These are phyloP conservation scores for Brachyhypopomus occidentalis DNA, from an alignment of 2,113 vertebrate species.

Conservation along the genomic window DNA sequence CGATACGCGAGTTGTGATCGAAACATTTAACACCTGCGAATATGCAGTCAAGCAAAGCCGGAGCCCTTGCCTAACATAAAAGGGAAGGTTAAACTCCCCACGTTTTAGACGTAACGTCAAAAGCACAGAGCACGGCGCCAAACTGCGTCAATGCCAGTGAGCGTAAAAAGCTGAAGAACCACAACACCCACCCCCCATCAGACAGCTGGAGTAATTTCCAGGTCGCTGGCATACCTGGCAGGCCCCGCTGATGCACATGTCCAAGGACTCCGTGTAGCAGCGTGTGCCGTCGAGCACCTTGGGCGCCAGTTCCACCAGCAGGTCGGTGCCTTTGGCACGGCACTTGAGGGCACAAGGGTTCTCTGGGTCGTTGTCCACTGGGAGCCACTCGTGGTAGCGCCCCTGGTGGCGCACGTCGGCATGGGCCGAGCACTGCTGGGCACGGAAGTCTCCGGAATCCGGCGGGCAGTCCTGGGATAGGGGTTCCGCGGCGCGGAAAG, in stretches of 20 bases:
- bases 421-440: slow-evolving; percentile 96
- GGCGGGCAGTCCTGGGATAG: slow-evolving; percentile 85
- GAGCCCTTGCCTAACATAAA: slow-evolving; percentile 1
- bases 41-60: not conserved
- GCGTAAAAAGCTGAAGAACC: not conserved
- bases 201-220: not conserved
- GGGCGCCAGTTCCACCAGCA: slow-evolving; percentile 89
- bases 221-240: slow-evolving; percentile 80
- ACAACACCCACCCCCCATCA: not conserved
- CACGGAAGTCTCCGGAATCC: slow-evolving; percentile 91
- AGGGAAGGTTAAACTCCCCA: not conserved
- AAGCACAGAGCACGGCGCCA: not conserved
- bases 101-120: slow-evolving; percentile 16
- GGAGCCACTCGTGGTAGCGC: slow-evolving; percentile 92
- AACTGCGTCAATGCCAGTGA: not conserved
- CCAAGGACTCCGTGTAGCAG: slow-evolving; percentile 93
- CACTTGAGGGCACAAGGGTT: slow-evolving; percentile 94
- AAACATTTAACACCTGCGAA: slow-evolving; percentile 23
- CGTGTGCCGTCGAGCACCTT: slow-evolving; percentile 96
- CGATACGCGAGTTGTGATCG: slow-evolving; percentile 12
- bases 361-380: slow-evolving; percentile 88
- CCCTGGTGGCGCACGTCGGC: slow-evolving; percentile 91
- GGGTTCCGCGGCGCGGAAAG: not conserved
- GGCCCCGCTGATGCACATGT: slow-evolving; percentile 96
- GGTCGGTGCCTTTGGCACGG: slow-evolving; percentile 78